phyloP scores from a whole-genome alignment of 2,797 vertebrate species.

The Premnoplex brunnescens region DNA sequence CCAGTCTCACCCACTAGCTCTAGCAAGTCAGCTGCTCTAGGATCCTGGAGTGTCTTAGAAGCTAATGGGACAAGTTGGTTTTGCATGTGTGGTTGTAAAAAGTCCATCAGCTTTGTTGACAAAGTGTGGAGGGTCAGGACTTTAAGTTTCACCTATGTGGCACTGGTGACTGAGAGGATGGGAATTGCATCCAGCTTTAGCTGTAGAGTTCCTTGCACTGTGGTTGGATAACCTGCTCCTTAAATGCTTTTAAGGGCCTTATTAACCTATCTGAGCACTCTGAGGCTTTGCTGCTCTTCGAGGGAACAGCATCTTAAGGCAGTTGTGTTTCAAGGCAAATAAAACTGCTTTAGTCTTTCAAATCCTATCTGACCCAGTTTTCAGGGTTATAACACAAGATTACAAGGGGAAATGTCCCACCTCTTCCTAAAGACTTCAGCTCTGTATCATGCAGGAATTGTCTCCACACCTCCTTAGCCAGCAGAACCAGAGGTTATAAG shows the following conservation, averaged over 20 bases:
- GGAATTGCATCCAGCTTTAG: neutral
- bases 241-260: neutral
- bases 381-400: neutral
- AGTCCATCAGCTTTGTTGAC: neutral
- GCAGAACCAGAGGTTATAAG: neutral
- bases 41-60: neutral
- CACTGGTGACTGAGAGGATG: neutral
- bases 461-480: neutral
- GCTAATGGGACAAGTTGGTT: neutral
- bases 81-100: neutral
- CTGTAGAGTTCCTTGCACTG: neutral
- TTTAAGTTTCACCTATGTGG: neutral
- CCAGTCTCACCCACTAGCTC: neutral
- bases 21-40: neutral
- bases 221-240: neutral
- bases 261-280: neutral
- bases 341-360: neutral
- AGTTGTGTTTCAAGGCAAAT: neutral
- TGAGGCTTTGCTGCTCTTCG: neutral
- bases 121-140: accelerated
- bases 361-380: neutral
- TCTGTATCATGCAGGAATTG: neutral
- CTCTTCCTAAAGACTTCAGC: neutral
- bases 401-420: neutral
- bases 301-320: neutral